Percentiles rank a stretch among this genome's conserved stretches.
Evolutionary conservation across 2,113 vertebrate genomes (phyloP).

Genomic region (Anhinga rufa): DNA sequence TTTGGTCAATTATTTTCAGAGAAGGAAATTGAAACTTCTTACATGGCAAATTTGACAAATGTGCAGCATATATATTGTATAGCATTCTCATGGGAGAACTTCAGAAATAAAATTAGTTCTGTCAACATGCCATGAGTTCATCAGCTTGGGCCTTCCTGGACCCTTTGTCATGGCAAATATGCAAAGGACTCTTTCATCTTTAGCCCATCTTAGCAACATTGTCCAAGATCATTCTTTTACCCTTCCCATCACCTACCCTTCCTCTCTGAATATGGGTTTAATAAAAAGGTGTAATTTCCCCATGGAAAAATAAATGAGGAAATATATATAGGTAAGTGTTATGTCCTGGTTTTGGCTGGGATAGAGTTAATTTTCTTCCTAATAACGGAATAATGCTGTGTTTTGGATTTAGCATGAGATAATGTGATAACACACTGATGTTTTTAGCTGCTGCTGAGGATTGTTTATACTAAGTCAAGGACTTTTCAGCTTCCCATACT

Average conservation of each 20-base stretch:
- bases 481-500: too few relatives aligned
- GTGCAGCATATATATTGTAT: conserved; percentile 18
- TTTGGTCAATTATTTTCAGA: conserved; percentile 51
- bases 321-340: not conserved
- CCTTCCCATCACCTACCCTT: not conserved
- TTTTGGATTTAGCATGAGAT: too few relatives aligned
- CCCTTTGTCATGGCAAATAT: not conserved
- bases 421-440: too few relatives aligned
- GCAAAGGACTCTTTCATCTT: conserved; percentile 8
- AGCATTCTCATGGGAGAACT: conserved; percentile 12
- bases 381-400: too few relatives aligned
- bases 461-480: too few relatives aligned
- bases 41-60: conserved; percentile 31
- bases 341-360: too few relatives aligned
- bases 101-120: conserved; percentile 39
- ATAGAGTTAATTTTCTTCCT: too few relatives aligned
- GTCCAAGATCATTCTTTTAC: not conserved
- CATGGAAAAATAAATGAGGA: not conserved
- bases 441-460: too few relatives aligned
- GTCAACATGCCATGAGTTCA: not conserved
- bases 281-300: not conserved
- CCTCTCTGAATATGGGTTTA: not conserved
- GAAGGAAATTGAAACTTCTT: conserved; percentile 58
- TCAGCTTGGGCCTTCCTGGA: not conserved
- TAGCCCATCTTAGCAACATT: not conserved